Evolutionary conservation across 2,113 vertebrate genomes (phyloP).

Genomic region (Calyptomena viridis): DNA sequence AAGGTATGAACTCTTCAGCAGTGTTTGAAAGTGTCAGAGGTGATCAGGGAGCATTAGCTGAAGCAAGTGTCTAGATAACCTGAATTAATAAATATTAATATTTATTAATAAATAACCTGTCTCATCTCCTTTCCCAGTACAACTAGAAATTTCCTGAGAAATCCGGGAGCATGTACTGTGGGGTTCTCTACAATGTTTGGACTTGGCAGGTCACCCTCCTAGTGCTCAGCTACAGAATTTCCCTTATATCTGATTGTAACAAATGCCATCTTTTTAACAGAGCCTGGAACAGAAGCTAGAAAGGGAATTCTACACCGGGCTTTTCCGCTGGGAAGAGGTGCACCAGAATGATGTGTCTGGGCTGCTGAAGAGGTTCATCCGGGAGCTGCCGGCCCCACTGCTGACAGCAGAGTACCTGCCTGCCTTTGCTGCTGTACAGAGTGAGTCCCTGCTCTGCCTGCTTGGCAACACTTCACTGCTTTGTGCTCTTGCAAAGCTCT

Average conservation of each 20-base stretch:
- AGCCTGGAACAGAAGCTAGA: conserved; percentile 85
- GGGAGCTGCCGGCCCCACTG: conserved; percentile 85
- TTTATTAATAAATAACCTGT: neutral
- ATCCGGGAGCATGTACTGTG: neutral
- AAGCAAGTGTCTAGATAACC: neutral
- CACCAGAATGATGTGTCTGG: conserved; percentile 86
- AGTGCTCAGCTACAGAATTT: neutral
- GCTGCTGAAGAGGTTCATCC: conserved; percentile 90
- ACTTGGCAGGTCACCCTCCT: neutral
- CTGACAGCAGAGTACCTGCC: conserved; percentile 89
- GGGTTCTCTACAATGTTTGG: neutral
- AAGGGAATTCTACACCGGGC: conserved; percentile 79
- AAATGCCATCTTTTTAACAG: conserved; percentile 42
- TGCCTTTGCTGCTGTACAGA: conserved; percentile 85
- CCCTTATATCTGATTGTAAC: neutral
- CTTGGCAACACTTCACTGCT: rapidly evolving
- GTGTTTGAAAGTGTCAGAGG: neutral
- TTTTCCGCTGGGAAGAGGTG: conserved; percentile 86
- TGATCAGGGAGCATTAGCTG: neutral
- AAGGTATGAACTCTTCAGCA: conserved; percentile 74
- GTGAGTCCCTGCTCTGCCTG: conserved; percentile 68
- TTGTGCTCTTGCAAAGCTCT: neutral
- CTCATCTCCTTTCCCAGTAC: neutral
- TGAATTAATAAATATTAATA: neutral
- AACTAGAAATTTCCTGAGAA: neutral